These are phyloP conservation scores for Erithacus rubecula DNA, from an alignment of 2,797 vertebrate species.

Conservation along the genomic window DNA sequence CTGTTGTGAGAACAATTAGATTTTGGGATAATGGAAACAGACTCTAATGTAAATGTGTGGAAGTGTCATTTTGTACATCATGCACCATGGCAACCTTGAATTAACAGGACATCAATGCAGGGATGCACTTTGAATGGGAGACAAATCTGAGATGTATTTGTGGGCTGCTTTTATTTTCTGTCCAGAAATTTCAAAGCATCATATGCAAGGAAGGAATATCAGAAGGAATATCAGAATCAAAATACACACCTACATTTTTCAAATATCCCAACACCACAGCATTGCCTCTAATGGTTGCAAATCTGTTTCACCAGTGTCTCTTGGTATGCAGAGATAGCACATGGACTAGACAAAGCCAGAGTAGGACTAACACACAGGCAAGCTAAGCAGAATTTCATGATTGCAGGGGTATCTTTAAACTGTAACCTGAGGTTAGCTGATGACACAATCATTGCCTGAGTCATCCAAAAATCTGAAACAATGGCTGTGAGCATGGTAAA, in stretches of 20 bases:
- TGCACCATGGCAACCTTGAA: neutral
- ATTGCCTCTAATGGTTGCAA: neutral
- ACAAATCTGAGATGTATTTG: neutral
- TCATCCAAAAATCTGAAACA: constrained; percentile 9
- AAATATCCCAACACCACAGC: neutral
- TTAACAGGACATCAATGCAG: neutral
- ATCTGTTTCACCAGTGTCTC: neutral
- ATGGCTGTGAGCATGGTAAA: neutral
- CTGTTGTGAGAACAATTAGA: neutral
- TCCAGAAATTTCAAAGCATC: neutral
- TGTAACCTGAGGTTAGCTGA: neutral
- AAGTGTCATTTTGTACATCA: neutral
- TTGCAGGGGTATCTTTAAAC: neutral
- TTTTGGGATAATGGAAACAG: neutral
- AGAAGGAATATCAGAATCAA: neutral
- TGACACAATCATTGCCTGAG: neutral
- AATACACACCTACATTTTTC: neutral
- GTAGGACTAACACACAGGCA: neutral
- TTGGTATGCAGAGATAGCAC: neutral
- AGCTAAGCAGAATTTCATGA: neutral
- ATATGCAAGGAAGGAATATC: neutral
- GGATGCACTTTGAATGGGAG: neutral
- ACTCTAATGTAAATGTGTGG: neutral
- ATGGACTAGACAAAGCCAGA: neutral
- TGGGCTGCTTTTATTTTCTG: neutral